Conservation (phyloP, 1,140 invertebrate species). For the Triops cancriformis region DNA sequence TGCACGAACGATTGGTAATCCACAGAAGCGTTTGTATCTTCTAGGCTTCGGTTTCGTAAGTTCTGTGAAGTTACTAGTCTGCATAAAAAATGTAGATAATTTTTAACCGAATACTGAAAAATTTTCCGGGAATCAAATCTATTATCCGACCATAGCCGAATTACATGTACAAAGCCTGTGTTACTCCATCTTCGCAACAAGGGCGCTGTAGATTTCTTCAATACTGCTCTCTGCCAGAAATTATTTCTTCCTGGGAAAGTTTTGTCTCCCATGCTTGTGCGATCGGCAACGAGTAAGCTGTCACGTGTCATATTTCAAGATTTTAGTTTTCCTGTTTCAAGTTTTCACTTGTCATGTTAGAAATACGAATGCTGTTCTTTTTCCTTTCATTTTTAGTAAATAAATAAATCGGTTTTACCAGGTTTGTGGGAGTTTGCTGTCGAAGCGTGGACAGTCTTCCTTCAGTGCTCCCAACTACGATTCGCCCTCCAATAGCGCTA, state of each 20-base stretch:
- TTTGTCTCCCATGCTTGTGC: slow-evolving; percentile 27
- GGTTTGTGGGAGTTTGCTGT: slow-evolving; percentile 28
- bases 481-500: background rate
- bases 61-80: background rate
- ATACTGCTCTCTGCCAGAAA: slow-evolving; percentile 23
- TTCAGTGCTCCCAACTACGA: background rate
- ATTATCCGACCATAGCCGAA: slow-evolving; percentile 20
- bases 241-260: slow-evolving; percentile 5
- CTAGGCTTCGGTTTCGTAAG: background rate
- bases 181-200: slow-evolving; percentile 2
- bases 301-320: background rate
- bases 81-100: no score
- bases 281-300: slow-evolving; percentile 25
- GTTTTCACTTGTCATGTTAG: background rate
- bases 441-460: background rate
- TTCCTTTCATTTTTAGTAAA: background rate
- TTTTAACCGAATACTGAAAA: no score
- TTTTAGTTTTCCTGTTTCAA: background rate
- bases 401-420: background rate
- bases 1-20: background rate
- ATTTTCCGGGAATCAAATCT: background rate
- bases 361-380: no score
- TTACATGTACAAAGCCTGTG: slow-evolving; percentile 19
- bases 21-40: background rate
- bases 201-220: slow-evolving; percentile 26